These are phyloP conservation scores for Noctua comes DNA, from an alignment of 2,888 invertebrate genomes.

Conservation along the genomic window DNA sequence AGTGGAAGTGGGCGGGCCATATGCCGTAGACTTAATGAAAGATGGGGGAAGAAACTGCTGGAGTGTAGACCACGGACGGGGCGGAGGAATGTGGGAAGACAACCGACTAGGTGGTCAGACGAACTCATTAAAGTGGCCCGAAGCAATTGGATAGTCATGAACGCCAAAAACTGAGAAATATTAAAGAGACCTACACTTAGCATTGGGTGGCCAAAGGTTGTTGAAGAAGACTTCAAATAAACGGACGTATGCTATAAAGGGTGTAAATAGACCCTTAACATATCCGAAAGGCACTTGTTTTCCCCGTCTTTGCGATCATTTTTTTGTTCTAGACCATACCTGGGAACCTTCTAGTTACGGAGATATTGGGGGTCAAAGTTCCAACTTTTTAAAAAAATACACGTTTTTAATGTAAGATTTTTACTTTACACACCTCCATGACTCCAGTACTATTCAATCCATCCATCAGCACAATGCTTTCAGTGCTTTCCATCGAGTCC, in stretches of 20 bases:
- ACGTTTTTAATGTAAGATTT: too few species aligned
- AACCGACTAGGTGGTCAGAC: not conserved
- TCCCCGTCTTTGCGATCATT: too few species aligned
- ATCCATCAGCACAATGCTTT: too few species aligned
- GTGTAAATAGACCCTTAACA: too few species aligned
- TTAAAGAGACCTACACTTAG: not conserved
- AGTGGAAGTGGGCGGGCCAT: not conserved
- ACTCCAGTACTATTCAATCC: too few species aligned
- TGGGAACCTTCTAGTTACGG: too few species aligned
- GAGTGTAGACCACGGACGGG: not conserved
- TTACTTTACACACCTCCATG: too few species aligned
- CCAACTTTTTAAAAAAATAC: too few species aligned
- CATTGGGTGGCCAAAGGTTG: not conserved
- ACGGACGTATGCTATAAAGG: not conserved
- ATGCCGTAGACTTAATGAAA: not conserved
- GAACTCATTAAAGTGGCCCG: not conserved
- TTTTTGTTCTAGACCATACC: too few species aligned
- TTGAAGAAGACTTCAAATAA: not conserved
- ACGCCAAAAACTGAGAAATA: not conserved
- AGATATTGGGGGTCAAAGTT: too few species aligned
- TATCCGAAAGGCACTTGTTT: too few species aligned
- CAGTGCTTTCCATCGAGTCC: too few species aligned
- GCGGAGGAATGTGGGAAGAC: not conserved
- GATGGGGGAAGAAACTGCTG: not conserved
- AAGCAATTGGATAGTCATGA: not conserved